Percentiles rank a stretch among this genome's conserved stretches.
Evolutionary conservation across 2,113 vertebrate genomes (phyloP).

Genomic region (Corythoichthys haematopterus): DNA sequence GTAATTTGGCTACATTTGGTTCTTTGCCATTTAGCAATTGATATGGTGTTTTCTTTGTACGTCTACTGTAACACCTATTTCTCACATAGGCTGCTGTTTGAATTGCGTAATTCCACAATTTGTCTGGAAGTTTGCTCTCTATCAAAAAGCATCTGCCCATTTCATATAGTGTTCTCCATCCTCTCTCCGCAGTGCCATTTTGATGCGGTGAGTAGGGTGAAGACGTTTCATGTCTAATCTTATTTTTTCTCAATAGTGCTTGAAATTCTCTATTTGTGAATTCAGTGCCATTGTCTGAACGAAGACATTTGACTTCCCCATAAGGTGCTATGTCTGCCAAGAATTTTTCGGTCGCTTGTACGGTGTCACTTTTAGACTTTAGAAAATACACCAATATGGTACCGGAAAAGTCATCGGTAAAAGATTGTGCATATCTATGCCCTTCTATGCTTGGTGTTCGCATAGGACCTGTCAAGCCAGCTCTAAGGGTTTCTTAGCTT

Average conservation of each 20-base stretch:
- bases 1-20: background rate
- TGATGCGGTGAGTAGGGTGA: slow-evolving; percentile 6
- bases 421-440: too few relatives aligned
- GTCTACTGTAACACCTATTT: too few relatives aligned
- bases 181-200: slow-evolving; percentile 17
- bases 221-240: slow-evolving; percentile 6
- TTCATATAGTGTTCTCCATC: background rate
- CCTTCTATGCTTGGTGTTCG: background rate
- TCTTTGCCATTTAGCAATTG: too few relatives aligned
- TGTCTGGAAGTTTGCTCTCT: slow-evolving; percentile 1
- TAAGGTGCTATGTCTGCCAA: too few relatives aligned
- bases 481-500: background rate
- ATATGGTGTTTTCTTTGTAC: too few relatives aligned
- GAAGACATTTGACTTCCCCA: too few relatives aligned
- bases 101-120: background rate
- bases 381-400: slow-evolving; percentile 8
- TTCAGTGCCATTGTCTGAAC: too few relatives aligned
- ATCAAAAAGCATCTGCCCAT: slow-evolving; percentile 6
- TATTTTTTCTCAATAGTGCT: background rate
- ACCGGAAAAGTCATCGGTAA: background rate
- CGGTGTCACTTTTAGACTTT: background rate
- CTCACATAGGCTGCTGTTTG: too few relatives aligned
- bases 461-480: slow-evolving; percentile 5
- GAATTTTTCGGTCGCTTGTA: too few relatives aligned
- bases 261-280: background rate